phyloP scores from a whole-genome alignment of 2,113 vertebrate species.

The Oreocharis arfaki region DNA sequence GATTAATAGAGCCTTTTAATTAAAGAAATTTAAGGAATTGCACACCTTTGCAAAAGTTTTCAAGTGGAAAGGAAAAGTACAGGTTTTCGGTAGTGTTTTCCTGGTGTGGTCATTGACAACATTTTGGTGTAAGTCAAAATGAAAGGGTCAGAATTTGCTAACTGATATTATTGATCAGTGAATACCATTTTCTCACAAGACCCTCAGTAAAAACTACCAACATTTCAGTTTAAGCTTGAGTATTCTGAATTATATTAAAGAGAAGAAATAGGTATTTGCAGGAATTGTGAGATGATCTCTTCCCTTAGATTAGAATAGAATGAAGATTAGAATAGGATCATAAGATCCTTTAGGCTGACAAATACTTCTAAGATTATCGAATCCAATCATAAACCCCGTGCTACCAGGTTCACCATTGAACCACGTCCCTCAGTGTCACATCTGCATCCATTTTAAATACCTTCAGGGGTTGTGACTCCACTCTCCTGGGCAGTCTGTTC shows the following conservation, averaged over 20 bases:
- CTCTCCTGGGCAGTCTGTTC: background rate
- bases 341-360: background rate
- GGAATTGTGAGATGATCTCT: background rate
- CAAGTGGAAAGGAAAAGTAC: background rate
- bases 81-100: background rate
- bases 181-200: background rate
- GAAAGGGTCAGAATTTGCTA: background rate
- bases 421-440: no score
- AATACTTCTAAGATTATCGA: background rate
- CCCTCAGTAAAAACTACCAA: background rate
- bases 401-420: background rate
- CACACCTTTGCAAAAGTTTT: background rate
- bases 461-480: background rate
- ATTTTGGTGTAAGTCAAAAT: background rate
- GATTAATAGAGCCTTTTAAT: slow-evolving; percentile 24
- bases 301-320: background rate
- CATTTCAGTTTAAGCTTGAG: background rate
- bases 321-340: background rate
- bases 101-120: background rate
- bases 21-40: background rate
- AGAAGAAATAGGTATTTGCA: background rate
- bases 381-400: background rate
- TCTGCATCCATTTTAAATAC: background rate
- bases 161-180: background rate
- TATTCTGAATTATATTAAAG: background rate